A percentile compares a stretch with the other conserved stretches of the same genome.
Evolutionary conservation across 2,113 vertebrate species (phyloP).

Genomic region (Gambusia holbrooki): DNA sequence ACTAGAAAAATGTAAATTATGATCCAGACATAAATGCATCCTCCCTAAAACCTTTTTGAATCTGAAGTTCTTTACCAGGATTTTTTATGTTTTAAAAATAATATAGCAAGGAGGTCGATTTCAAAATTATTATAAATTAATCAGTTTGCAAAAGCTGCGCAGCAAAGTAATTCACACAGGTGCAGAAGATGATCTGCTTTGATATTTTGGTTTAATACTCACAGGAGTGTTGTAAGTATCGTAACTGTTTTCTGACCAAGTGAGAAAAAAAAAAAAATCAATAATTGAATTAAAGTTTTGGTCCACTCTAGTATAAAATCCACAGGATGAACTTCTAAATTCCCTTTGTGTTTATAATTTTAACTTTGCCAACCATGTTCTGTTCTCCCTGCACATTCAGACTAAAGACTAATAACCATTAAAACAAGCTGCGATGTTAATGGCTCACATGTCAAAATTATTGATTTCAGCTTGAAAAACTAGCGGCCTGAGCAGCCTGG

Average conservation of each 20-base stretch:
- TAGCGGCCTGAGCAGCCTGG: neutral
- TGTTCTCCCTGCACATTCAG: neutral
- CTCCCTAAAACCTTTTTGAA: constrained; percentile 20
- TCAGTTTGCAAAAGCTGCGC: neutral
- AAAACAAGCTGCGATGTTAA: neutral
- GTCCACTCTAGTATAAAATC: constrained; percentile 1
- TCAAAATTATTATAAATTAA: neutral
- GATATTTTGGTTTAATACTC: constrained; percentile 36
- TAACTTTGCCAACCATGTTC: neutral
- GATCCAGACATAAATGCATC: constrained; percentile 17
- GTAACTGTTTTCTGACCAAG: neutral
- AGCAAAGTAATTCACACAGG: neutral
- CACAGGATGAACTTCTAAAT: neutral
- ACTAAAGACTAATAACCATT: neutral
- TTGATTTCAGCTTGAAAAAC: neutral
- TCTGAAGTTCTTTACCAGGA: constrained; percentile 60
- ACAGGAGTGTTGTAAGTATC: neutral
- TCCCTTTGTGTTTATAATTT: neutral
- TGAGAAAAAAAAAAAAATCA: neutral
- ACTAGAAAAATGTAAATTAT: constrained; percentile 20
- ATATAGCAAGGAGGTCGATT: constrained; percentile 1
- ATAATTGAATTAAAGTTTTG: neutral
- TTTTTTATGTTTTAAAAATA: constrained; percentile 29
- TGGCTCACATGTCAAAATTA: neutral
- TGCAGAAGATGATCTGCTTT: constrained; percentile 16